Conservation (phyloP, 1,140 invertebrate species). For the Adoxophyes honmai region DNA sequence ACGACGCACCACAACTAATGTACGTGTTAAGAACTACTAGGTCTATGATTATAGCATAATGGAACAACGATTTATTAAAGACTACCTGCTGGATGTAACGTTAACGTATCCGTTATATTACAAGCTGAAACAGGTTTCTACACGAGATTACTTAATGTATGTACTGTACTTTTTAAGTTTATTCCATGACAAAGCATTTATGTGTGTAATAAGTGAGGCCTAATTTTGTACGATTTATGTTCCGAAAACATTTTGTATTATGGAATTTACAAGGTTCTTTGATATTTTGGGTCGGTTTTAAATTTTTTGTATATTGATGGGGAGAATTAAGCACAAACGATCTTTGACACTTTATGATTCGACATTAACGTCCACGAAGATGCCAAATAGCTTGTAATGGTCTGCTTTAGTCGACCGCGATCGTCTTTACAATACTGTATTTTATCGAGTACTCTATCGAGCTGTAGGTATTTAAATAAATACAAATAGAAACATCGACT, state of each 20-base stretch:
- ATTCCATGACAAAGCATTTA: slow-evolving; percentile 70
- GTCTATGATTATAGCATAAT: slow-evolving; percentile 35
- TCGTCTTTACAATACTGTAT: slow-evolving; percentile 15
- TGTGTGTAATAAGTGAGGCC: slow-evolving; percentile 58
- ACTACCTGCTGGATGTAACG: slow-evolving; percentile 32
- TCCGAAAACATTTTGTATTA: slow-evolving; percentile 39
- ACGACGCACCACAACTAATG: slow-evolving; percentile 31
- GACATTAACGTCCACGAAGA: slow-evolving; percentile 63
- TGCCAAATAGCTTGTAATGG: slow-evolving; percentile 70
- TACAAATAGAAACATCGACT: slow-evolving; percentile 26
- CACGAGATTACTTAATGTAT: slow-evolving; percentile 36
- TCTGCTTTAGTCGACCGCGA: slow-evolving; percentile 25
- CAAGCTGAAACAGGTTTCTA: slow-evolving; percentile 22
- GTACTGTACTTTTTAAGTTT: slow-evolving; percentile 48
- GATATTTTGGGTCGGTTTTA: slow-evolving; percentile 26
- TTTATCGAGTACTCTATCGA: slow-evolving; percentile 7
- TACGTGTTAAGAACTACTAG: slow-evolving; percentile 28
- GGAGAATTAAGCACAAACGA: slow-evolving; percentile 42
- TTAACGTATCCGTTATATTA: slow-evolving; percentile 19
- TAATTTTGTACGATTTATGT: slow-evolving; percentile 54
- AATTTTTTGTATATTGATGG: slow-evolving; percentile 6
- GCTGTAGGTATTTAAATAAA: slow-evolving; percentile 12
- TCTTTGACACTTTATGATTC: slow-evolving; percentile 41
- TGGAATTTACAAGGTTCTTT: slow-evolving; percentile 33
- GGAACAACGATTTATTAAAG: slow-evolving; percentile 60